Evolutionary conservation across 1,140 invertebrate genomes (phyloP).

Genomic region (Myzus persicae): DNA sequence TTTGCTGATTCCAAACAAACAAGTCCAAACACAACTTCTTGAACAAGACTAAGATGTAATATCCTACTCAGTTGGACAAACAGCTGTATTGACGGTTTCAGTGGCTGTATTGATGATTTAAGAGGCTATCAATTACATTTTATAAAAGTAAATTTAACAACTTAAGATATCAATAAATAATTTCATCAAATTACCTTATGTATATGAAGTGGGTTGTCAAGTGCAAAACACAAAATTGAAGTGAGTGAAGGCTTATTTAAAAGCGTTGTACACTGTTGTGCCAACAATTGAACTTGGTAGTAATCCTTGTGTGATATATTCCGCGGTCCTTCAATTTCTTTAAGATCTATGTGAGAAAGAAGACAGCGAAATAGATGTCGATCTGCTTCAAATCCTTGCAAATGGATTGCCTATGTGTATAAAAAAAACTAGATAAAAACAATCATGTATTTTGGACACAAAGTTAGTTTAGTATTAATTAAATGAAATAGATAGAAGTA

Average conservation of each 20-base stretch:
- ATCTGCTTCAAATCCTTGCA: constrained; percentile 86
- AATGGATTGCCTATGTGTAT: constrained; percentile 10
- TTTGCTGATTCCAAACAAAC: constrained; percentile 81
- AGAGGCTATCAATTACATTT: constrained; percentile 59
- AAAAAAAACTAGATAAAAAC: background rate
- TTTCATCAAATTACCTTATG: constrained; percentile 68
- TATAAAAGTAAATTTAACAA: constrained; percentile 1
- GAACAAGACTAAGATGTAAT: constrained; percentile 81
- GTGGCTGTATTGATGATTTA: constrained; percentile 71
- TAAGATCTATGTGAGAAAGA: constrained; percentile 76
- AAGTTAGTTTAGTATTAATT: background rate
- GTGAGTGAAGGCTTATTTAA: constrained; percentile 78
- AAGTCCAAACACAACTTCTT: constrained; percentile 89
- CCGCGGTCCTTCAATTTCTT: constrained; percentile 69
- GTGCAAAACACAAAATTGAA: constrained; percentile 80
- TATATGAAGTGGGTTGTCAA: constrained; percentile 74
- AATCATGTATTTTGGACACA: background rate
- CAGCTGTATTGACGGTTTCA: constrained; percentile 79
- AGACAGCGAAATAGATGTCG: constrained; percentile 86
- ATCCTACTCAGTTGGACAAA: constrained; percentile 83
- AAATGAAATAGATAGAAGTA: no score
- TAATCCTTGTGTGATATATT: constrained; percentile 66
- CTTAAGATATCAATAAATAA: background rate
- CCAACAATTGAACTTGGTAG: constrained; percentile 76
- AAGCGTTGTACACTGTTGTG: constrained; percentile 75